Percentiles rank a stretch among this genome's conserved stretches.
phyloP scores from a whole-genome alignment of 2,888 invertebrate genomes.

The Hydropsyche betteni region DNA sequence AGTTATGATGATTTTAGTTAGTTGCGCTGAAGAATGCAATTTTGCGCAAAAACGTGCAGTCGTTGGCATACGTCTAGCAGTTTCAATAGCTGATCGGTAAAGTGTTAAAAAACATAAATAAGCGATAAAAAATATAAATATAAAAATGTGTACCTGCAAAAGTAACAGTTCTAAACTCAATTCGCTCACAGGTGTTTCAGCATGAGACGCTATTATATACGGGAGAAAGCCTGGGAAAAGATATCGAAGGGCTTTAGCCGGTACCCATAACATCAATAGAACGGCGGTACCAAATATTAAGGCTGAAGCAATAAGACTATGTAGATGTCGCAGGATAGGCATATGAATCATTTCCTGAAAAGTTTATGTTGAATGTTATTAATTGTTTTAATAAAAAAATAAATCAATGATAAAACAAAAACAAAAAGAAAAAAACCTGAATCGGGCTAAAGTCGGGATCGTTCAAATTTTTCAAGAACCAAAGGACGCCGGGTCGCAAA shows the following conservation, averaged over 20 bases:
- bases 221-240: constrained; percentile 90
- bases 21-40: no score
- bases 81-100: no score
- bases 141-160: constrained; percentile 70
- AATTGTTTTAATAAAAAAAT: not conserved
- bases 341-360: constrained; percentile 95
- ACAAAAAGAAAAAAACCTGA: constrained; percentile 70
- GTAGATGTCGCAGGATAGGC: constrained; percentile 89
- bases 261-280: constrained; percentile 94
- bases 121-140: no score
- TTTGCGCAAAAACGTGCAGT: no score
- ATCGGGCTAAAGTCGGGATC: constrained; percentile 99
- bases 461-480: constrained; percentile 97
- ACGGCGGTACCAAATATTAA: constrained; percentile 97
- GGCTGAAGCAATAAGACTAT: constrained; percentile 90
- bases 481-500: constrained; percentile 94
- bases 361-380: not conserved
- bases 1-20: no score
- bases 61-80: no score
- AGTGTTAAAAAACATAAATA: no score
- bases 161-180: constrained; percentile 91
- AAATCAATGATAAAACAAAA: constrained; percentile 20
- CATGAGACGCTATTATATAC: constrained; percentile 87
- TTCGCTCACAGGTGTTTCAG: constrained; percentile 90
- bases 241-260: constrained; percentile 84